Evolutionary conservation across 2,888 invertebrate genomes (phyloP).

Genomic region (Conchocele bisecta): DNA sequence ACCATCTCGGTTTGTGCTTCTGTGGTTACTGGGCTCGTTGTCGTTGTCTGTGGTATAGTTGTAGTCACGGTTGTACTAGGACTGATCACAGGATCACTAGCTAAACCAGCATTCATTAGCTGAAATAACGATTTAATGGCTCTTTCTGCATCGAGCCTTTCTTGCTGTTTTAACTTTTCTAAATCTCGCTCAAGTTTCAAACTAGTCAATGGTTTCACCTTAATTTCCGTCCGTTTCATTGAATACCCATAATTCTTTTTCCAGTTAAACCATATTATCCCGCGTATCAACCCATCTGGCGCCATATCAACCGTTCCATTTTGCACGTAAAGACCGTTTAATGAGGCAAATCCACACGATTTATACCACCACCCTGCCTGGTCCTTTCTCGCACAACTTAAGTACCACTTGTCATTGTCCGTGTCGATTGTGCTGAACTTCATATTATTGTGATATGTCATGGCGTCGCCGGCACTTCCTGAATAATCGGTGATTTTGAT

Average conservation of each 20-base stretch:
- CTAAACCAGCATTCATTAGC: no score
- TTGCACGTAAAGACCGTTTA: conserved; percentile 72
- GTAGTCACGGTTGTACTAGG: no score
- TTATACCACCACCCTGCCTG: conserved; percentile 78
- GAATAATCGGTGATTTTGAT: conserved; percentile 89
- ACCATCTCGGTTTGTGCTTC: no score
- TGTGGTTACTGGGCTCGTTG: no score
- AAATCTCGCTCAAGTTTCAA: conserved; percentile 55
- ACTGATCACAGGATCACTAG: no score
- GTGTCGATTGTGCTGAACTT: conserved; percentile 94
- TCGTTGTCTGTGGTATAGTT: conserved; percentile 4
- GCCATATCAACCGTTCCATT: conserved; percentile 52
- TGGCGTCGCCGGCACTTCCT: conserved; percentile 93
- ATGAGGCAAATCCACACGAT: conserved; percentile 72
- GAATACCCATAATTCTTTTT: conserved; percentile 70
- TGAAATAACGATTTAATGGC: no score
- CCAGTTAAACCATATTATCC: conserved; percentile 75
- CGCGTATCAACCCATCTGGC: conserved; percentile 70
- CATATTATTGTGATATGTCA: conserved; percentile 94
- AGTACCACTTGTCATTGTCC: conserved; percentile 88
- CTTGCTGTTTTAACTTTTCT: not conserved
- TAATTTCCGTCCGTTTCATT: conserved; percentile 70
- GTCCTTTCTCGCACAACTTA: conserved; percentile 73
- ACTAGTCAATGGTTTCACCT: conserved; percentile 67
- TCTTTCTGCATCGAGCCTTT: no score